Base-by-base conservation (phyloP, 2,113 vertebrate species). In the Climacteris rufus region DNA sequence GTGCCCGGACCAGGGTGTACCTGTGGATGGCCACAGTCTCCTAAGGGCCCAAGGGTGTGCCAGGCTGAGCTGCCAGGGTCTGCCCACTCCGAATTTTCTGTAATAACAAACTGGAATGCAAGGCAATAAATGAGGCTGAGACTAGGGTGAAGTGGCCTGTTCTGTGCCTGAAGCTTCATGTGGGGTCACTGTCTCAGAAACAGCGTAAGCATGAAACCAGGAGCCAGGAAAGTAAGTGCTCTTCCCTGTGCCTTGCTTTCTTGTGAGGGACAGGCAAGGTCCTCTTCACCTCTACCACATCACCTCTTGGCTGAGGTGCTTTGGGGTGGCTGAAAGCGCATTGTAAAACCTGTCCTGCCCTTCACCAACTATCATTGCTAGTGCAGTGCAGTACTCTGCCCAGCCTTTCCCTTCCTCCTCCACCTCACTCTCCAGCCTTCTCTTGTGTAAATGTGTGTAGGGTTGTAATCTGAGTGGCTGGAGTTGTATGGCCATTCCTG, bases 1-100 rank as follows among this genome's bases (percentile, higher is more conserved):
- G 33, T 54, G 16, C 49, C 53, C 0, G 0, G 56, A 35, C 20
- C 75, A 53, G 49, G 9, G 23, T 0, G 2, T 40, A 23, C 56
- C 68, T 39, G 37, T 49, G 77, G 27, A 57, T 0, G 0, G 45
- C 24, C 76, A 39, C 22, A 25, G 72, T 1, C 10, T 30, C 42
- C 57, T 22, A 35, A 37, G 65, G 44, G 24, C 35, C 60, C 39
- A 39, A 27, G n/a, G 61, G 16, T 64, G 79, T 71, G n/a, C 47
- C 44, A 40, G 81, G 50, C 59, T 66, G 37, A 63, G 64, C 49
- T 84, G 74, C 61, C 85, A 70, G 13, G 22, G 2, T 53, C 50
- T 87, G 81, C 35, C 45, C 30, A 53, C 57, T 87, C 57, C 74
- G 47, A 0, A 49, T 69, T 53, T 69, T 61, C 40, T 28, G 5